A percentile compares a stretch with the other conserved stretches of the same genome.
Evolutionary conservation across 1,140 invertebrate genomes (phyloP).

Genomic region (Scaptodrosophila lebanonensis): DNA sequence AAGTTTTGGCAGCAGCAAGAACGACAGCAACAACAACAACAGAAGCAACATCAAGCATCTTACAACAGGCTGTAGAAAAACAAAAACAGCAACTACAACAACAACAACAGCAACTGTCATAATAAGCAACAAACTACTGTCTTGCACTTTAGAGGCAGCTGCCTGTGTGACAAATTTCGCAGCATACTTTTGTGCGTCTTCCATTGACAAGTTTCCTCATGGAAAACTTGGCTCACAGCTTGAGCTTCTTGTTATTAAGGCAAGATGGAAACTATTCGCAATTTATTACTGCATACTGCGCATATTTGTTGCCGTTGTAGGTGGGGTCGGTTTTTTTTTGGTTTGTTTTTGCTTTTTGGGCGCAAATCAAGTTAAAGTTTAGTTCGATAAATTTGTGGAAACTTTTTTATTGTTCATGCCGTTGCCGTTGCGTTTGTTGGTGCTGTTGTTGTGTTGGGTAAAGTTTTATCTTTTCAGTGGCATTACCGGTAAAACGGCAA

Average conservation of each 20-base stretch:
- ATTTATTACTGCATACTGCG: too few relatives aligned
- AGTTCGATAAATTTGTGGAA: constrained; percentile 32
- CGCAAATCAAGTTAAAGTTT: constrained; percentile 38
- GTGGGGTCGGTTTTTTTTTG: constrained; percentile 10
- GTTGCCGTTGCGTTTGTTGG: constrained; percentile 18
- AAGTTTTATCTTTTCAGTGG: constrained; percentile 30
- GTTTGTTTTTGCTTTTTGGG: constrained; percentile 7
- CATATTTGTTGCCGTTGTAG: too few relatives aligned
- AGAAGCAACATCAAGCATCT: neutral
- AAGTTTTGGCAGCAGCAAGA: neutral
- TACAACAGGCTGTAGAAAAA: too few relatives aligned
- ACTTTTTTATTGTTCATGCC: constrained; percentile 35
- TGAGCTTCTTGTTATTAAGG: too few relatives aligned
- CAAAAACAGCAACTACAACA: constrained; percentile 13
- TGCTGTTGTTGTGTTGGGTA: constrained; percentile 21
- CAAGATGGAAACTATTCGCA: too few relatives aligned
- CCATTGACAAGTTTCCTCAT: too few relatives aligned
- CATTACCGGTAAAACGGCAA: too few relatives aligned
- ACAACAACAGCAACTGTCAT: constrained; percentile 5
- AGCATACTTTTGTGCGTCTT: constrained; percentile 40
- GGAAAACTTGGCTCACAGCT: too few relatives aligned
- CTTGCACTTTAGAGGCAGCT: neutral
- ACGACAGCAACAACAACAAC: constrained; percentile 35
- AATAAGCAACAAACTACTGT: constrained; percentile 3
- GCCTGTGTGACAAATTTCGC: constrained; percentile 44